phyloP scores from a whole-genome alignment of 2,888 invertebrate species.

The Metallyticus violacea region DNA sequence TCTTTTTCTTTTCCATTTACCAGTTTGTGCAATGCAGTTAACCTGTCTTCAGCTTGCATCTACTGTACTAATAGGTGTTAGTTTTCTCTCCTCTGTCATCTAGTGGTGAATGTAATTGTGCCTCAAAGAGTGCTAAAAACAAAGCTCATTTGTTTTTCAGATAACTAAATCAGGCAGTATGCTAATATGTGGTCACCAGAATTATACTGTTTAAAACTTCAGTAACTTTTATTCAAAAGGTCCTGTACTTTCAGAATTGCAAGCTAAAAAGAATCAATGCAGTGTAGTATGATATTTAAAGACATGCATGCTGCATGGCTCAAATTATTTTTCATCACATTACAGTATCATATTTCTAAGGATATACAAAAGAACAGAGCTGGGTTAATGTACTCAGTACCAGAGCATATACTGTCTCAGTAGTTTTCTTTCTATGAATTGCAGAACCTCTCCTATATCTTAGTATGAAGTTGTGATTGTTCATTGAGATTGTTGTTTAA shows the following conservation, averaged over 20 bases:
- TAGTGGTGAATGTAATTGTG: background rate
- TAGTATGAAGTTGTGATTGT: background rate
- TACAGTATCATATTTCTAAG: no score
- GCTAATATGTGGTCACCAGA: background rate
- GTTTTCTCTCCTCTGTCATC: slow-evolving; percentile 24
- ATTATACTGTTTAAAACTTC: background rate
- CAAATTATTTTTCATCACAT: background rate
- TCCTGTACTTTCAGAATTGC: background rate
- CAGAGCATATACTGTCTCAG: background rate
- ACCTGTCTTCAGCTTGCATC: slow-evolving; percentile 35
- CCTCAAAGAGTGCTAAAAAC: background rate
- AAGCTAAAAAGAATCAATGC: background rate
- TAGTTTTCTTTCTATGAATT: background rate
- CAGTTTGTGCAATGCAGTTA: slow-evolving; percentile 36
- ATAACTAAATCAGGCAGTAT: background rate
- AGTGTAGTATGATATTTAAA: background rate
- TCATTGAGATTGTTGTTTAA: background rate
- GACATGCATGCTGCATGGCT: background rate
- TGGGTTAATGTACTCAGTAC: background rate
- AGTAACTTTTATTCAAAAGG: background rate
- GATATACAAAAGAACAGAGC: background rate
- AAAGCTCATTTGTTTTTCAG: background rate
- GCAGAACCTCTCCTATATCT: background rate
- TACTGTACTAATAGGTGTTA: slow-evolving; percentile 39
- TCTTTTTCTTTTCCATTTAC: slow-evolving; percentile 27